These are phyloP conservation scores for Microctonus aethiopoides DNA, from an alignment of 2,888 invertebrate genomes.

Conservation along the genomic window DNA sequence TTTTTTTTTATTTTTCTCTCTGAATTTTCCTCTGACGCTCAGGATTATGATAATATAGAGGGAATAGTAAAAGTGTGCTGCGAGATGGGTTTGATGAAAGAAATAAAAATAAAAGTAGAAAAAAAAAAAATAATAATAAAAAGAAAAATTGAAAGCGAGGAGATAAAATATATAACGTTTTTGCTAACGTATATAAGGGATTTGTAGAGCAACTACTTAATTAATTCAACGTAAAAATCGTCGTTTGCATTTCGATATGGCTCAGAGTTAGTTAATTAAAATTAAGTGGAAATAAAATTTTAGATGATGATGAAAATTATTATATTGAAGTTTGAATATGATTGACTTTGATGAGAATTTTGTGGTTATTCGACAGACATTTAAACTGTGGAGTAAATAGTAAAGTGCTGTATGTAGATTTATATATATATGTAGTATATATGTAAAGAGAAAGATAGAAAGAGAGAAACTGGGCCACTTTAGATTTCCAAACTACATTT, in stretches of 20 bases:
- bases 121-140: background rate
- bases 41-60: constrained; percentile 28
- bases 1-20: background rate
- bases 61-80: constrained; percentile 4
- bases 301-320: background rate
- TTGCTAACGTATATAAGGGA: constrained; percentile 5
- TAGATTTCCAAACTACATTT: constrained; percentile 4
- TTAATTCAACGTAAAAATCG: constrained; percentile 46
- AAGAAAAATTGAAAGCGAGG: constrained; percentile 4
- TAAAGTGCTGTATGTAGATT: background rate
- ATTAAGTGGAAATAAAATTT: background rate
- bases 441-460: background rate
- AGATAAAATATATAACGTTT: constrained; percentile 9
- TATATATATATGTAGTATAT: background rate
- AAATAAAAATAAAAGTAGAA: constrained; percentile 23
- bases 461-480: constrained; percentile 19
- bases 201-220: constrained; percentile 49
- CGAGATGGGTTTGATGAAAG: constrained; percentile 12
- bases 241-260: constrained; percentile 58
- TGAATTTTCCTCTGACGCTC: background rate
- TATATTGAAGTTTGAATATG: constrained; percentile 41
- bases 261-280: constrained; percentile 41
- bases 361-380: constrained; percentile 40
- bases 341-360: constrained; percentile 47
- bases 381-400: constrained; percentile 3